phyloP scores from a whole-genome alignment of 2,113 vertebrate species.

The Lepisosteus osseus region DNA sequence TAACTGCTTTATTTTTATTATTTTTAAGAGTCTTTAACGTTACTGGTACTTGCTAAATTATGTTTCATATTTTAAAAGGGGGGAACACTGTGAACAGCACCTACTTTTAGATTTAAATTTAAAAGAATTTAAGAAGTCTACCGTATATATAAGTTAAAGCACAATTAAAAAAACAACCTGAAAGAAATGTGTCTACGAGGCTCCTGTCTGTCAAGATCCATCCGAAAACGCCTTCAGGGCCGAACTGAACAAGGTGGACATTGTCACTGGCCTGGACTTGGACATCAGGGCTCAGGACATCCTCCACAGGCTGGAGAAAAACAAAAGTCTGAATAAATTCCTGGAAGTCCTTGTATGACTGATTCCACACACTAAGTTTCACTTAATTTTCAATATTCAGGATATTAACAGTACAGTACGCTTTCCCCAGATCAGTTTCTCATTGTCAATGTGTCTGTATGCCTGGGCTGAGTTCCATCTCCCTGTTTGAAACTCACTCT shows the following conservation, averaged over 20 bases:
- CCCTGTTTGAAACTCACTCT: conserved; percentile 26
- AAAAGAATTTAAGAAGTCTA: background rate
- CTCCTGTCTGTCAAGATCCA: conserved; percentile 66
- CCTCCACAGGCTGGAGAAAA: conserved; percentile 59
- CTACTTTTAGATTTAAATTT: background rate
- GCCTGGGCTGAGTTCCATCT: background rate
- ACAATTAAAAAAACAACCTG: conserved; percentile 49
- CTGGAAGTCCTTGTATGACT: too few relatives aligned
- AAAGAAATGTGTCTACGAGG: conserved; percentile 66
- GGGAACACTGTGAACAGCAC: background rate
- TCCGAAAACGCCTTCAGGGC: conserved; percentile 73
- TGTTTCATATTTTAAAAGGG: too few relatives aligned
- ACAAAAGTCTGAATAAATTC: background rate
- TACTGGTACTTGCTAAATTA: too few relatives aligned
- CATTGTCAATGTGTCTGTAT: too few relatives aligned
- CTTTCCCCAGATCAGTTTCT: too few relatives aligned
- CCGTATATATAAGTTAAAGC: background rate
- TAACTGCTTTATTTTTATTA: too few relatives aligned
- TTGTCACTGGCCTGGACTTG: conserved; percentile 58
- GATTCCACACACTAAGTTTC: background rate
- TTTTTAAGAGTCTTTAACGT: too few relatives aligned
- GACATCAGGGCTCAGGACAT: conserved; percentile 77
- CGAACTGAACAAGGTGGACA: conserved; percentile 76
- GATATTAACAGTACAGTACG: too few relatives aligned
- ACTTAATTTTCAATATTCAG: background rate